phyloP scores from a whole-genome alignment of 2,888 invertebrate genomes.

The Nemotelus nigrinus region DNA sequence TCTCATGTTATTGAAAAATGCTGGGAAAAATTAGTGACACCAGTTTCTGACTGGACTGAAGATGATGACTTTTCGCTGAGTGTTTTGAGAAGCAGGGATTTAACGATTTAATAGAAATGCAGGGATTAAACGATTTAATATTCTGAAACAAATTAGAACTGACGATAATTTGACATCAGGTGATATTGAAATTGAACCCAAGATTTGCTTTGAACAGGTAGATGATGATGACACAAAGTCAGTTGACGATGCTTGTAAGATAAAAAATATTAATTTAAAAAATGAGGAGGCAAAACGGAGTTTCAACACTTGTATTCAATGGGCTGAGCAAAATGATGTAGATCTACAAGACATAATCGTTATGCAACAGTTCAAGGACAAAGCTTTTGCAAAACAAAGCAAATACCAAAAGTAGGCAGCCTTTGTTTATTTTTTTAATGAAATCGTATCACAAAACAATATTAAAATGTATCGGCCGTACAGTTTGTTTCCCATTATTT shows the following conservation, averaged over 20 bases:
- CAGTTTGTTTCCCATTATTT: neutral
- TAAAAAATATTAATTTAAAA: neutral
- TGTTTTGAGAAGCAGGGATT: no score
- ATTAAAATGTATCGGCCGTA: slow-evolving; percentile 3
- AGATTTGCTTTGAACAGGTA: slow-evolving; percentile 1
- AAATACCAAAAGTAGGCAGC: neutral
- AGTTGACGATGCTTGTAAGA: neutral
- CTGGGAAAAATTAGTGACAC: slow-evolving; percentile 25
- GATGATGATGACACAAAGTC: slow-evolving; percentile 3
- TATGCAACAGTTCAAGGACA: neutral
- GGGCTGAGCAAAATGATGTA: neutral
- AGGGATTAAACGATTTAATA: no score
- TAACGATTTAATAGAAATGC: no score
- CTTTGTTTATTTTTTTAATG: neutral
- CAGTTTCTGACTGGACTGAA: neutral
- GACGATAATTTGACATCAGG: neutral
- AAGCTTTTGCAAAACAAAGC: neutral
- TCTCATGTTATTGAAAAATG: neutral
- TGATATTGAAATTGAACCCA: neutral
- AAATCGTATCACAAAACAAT: neutral
- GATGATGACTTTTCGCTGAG: no score
- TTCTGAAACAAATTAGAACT: neutral
- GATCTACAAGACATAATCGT: slow-evolving; percentile 3
- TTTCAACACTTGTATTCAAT: neutral
- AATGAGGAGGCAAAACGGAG: neutral